A percentile compares a stretch with the other conserved stretches of the same genome.
phyloP scores from a whole-genome alignment of 2,888 invertebrate species.

The Chymomyza amoena region DNA sequence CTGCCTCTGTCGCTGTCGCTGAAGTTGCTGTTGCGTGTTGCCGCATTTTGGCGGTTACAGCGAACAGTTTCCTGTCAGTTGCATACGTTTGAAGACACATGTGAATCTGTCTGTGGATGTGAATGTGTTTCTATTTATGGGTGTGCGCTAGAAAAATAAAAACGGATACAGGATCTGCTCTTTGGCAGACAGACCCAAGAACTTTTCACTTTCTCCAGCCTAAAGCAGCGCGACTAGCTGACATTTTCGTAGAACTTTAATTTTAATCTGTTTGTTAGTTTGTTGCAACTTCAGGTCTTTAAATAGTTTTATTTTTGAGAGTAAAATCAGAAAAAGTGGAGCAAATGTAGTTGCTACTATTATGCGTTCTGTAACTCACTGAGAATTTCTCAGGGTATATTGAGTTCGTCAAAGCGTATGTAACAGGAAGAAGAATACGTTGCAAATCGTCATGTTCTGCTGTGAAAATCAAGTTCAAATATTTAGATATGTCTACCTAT shows the following conservation, averaged over 20 bases:
- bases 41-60: slow-evolving; percentile 69
- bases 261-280: slow-evolving; percentile 37
- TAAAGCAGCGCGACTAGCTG: not conserved
- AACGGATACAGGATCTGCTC: slow-evolving; percentile 45
- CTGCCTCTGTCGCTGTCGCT: slow-evolving; percentile 37
- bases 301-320: slow-evolving; percentile 51
- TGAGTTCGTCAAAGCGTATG: slow-evolving; percentile 16
- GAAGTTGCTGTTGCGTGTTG: slow-evolving; percentile 49
- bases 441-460: no score
- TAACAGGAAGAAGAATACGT: no score
- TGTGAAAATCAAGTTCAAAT: no score
- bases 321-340: slow-evolving; percentile 27
- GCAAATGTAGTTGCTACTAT: slow-evolving; percentile 32
- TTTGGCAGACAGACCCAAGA: slow-evolving; percentile 35
- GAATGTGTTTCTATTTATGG: not conserved
- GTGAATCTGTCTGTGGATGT: slow-evolving; percentile 3
- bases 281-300: not conserved
- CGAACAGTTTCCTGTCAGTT: slow-evolving; percentile 66
- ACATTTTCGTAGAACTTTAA: slow-evolving; percentile 52
- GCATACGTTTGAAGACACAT: slow-evolving; percentile 51
- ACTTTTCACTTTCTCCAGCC: slow-evolving; percentile 61
- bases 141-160: slow-evolving; percentile 15
- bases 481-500: no score
- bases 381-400: slow-evolving; percentile 3
- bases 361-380: not conserved